Evolutionary conservation across 1,140 invertebrate genomes (phyloP), one percentile per base, ranked within the genome.

Genomic region (Odontomachus brunneus): DNA sequence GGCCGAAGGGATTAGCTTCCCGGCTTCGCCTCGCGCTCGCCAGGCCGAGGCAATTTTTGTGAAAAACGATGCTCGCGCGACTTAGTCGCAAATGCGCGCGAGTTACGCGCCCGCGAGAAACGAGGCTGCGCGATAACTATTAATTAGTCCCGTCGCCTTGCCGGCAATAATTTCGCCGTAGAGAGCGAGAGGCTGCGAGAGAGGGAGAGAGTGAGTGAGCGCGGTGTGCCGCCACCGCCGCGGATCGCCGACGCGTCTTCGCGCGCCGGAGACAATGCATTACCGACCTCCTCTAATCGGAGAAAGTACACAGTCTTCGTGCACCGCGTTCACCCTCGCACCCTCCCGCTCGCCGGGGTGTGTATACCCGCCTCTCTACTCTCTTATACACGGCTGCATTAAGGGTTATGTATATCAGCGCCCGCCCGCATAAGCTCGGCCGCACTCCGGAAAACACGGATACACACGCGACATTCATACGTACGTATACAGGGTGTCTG

Each of bases 341-440:
- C 38, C 9, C 38, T 44, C 38, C 9, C 38, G 38, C 38, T 44
- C 38, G 9, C 14, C 24, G 19, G 17, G 14, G 44, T n/a, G 17
- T 24, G 51, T 14, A 44, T 66, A 48, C 15, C 22, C 66, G 76
- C 67, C 33, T 33, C 24, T 74, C 51, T 67, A 55, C 12, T 69
- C 5, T 11, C 51, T 44, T 44, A 44, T 44, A 44, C 9, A 5
- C 38, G 38, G 9, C 38, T 63, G 71, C 76, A 86, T 72, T 84
- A 75, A 71, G 67, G 60, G 48, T 53, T 24, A 33, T 22, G 11
- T 44, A 44, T 11, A 44, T 44, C 38, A 44, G 38, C 38, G 38
- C 38, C 9, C n/a, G n/a, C n/a, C n/a, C 29, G 29, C 29, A 33
- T 33, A 33, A 2, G 29, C 29, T 33, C 29, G 29, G 29, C 29